These are phyloP conservation scores for Micromesistius poutassou DNA, from an alignment of 2,797 vertebrate genomes.

Conservation along the genomic window DNA sequence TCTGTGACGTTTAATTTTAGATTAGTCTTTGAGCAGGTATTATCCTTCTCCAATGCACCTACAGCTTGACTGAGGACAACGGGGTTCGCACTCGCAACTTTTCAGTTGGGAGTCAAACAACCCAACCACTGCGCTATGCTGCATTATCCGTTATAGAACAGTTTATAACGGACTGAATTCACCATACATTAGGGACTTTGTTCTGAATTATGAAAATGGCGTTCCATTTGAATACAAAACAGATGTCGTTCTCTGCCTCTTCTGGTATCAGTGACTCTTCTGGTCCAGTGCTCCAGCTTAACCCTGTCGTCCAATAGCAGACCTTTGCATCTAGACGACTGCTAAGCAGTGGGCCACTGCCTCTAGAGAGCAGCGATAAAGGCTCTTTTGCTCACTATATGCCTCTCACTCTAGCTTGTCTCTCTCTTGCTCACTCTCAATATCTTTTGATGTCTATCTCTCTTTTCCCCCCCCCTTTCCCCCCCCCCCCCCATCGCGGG, in stretches of 20 bases:
- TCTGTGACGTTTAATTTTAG: too few species aligned
- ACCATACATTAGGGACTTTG: neutral
- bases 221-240: neutral
- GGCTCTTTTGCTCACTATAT: too few species aligned
- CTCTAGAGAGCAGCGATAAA: neutral
- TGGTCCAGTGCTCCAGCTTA: neutral
- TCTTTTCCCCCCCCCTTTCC: too few species aligned
- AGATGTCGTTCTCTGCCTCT: neutral
- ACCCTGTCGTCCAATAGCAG: neutral
- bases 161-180: neutral
- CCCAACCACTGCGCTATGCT: neutral
- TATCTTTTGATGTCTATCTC: too few species aligned
- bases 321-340: too few species aligned
- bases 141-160: neutral
- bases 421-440: too few species aligned
- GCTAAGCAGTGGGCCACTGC: neutral
- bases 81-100: neutral
- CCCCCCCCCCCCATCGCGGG: too few species aligned
- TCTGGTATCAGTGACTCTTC: neutral
- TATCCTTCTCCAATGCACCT: too few species aligned
- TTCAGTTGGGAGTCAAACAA: neutral
- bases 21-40: too few species aligned
- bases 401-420: too few species aligned
- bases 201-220: neutral
- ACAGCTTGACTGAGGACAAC: too few species aligned